Evolutionary conservation across 1,140 invertebrate genomes (phyloP), one percentile per base, ranked within the genome.

Genomic region (Leucophenga varia): DNA sequence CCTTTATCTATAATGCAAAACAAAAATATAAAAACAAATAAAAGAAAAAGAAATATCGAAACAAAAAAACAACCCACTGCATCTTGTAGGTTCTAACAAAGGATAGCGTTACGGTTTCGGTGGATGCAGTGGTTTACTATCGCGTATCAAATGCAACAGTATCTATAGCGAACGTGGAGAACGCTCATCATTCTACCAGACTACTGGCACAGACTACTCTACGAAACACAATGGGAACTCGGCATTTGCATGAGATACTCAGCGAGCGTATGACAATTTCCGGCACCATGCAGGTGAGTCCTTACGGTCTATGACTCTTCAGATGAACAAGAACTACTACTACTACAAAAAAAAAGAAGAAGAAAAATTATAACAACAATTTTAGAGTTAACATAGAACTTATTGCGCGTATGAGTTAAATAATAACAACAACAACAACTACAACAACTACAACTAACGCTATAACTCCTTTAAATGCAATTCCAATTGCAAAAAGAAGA

Each of bases 121-220:
- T 96, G 12, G 93, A 96, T 76, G 94, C 93, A 22, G 91, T 93
- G 36, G 91, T 95, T 17, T 97, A 96, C 77, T 96, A 95, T 75
- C 84, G 91, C 25, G 90, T 96, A 37, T 92, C 90, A 64, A 96
- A 97, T 77, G 94, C 95, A 9, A 96, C 93, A 1, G 90, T 97
- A 45, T 96, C 93, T 30, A 93, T 98, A 54, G 93, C 93, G 21
- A 97, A 97, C 75, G 94, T 98, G 25, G 94, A 97, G 76, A 96
- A 98, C 76, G 93, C 93, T 21, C 92, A 95, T 75, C 91, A 95
- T 75, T 91, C 88, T 35, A 95, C 93, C 16, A 81, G 91, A 61
- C 80, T 95, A 16, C 78, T 95, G 55, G 92, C 93, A 43, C 91
- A 91, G 71, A 94, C 92, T 2, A 94, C 90, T 14, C 82, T 96